A percentile compares a stretch with the other conserved stretches of the same genome.
These are phyloP conservation scores for Saiga tatarica DNA, from an alignment of 2,113 vertebrate genomes.

Conservation along the genomic window DNA sequence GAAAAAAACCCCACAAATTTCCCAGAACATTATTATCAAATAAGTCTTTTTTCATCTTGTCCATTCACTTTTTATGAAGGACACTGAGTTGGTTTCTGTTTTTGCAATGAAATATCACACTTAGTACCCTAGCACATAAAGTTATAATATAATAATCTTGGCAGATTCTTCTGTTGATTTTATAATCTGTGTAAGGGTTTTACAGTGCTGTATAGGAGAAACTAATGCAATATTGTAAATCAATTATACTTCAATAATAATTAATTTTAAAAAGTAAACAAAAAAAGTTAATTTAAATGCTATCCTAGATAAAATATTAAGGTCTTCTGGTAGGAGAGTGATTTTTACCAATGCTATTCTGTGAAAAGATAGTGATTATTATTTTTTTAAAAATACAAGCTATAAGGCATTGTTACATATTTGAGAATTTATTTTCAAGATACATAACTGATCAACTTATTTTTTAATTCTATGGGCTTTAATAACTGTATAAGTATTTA, in stretches of 20 bases:
- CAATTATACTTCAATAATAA: not conserved
- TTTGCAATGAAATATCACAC: slow-evolving; percentile 47
- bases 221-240: not conserved
- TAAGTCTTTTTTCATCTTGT: slow-evolving; percentile 66
- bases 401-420: not conserved
- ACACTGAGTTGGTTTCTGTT: slow-evolving; percentile 62
- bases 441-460: not conserved
- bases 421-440: not conserved
- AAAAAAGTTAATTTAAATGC: slow-evolving; percentile 6
- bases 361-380: not conserved
- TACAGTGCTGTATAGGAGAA: not conserved
- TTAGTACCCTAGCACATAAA: slow-evolving; percentile 47
- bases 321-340: not conserved
- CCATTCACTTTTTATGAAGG: slow-evolving; percentile 72
- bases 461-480: not conserved
- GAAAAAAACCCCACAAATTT: slow-evolving; percentile 34
- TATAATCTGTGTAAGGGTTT: not conserved
- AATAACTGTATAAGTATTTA: slow-evolving; percentile 24
- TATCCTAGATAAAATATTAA: slow-evolving; percentile 26
- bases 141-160: not conserved
- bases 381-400: not conserved
- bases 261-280: not conserved
- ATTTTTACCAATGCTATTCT: not conserved
- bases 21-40: slow-evolving; percentile 66
- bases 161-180: not conserved